phyloP scores from a whole-genome alignment of 2,113 vertebrate species.

The Xyrauchen texanus region DNA sequence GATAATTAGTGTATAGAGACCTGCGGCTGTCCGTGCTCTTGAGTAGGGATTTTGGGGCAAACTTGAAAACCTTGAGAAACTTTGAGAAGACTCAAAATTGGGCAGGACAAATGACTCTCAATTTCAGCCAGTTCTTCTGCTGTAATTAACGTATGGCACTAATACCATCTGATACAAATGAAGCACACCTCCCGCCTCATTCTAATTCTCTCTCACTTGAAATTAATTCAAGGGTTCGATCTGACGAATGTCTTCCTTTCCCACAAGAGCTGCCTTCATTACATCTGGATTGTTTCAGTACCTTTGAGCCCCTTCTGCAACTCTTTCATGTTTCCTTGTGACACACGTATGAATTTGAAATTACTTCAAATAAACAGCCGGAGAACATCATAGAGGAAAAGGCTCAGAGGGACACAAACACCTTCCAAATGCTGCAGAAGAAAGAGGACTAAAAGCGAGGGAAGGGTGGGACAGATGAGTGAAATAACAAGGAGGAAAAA shows the following conservation, averaged over 20 bases:
- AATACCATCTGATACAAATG: constrained; percentile 62
- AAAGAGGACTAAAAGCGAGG: background rate
- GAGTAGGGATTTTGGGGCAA: constrained; percentile 45
- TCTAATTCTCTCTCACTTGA: constrained; percentile 43
- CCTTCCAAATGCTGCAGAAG: constrained; percentile 58
- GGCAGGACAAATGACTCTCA: constrained; percentile 35
- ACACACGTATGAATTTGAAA: too few relatives aligned
- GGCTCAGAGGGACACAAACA: constrained; percentile 20
- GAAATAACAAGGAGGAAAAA: background rate
- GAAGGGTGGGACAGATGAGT: background rate
- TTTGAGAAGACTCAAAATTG: constrained; percentile 41
- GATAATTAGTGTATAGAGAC: constrained; percentile 53
- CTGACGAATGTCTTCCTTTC: constrained; percentile 66
- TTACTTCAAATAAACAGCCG: too few relatives aligned
- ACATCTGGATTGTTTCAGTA: constrained; percentile 69
- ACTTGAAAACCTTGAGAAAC: constrained; percentile 28
- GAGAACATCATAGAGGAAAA: too few relatives aligned
- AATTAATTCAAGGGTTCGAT: constrained; percentile 68
- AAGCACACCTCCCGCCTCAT: constrained; percentile 52
- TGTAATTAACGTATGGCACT: constrained; percentile 65
- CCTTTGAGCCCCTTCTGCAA: constrained; percentile 56
- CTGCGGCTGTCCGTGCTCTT: constrained; percentile 48
- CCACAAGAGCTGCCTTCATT: constrained; percentile 72
- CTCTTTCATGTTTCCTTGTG: constrained; percentile 44
- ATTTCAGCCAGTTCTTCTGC: constrained; percentile 47